Conservation (phyloP, 2,797 vertebrate genomes). For the Lepus townsendii region DNA sequence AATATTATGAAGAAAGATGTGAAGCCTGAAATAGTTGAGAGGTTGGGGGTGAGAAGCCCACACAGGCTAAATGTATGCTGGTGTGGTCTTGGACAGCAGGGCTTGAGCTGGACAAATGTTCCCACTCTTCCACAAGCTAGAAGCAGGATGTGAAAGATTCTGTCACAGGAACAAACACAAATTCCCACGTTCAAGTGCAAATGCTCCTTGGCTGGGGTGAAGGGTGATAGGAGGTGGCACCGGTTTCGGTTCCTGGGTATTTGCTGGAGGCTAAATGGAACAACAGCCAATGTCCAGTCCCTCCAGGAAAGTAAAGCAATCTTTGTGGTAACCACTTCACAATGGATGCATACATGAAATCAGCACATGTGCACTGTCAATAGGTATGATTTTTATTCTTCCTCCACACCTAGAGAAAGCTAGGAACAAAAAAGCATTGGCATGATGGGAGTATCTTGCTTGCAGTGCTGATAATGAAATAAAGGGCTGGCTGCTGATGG, state of each 20-base stretch:
- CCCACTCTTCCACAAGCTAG: not conserved
- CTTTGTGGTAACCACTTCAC: no score
- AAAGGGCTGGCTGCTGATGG: not conserved
- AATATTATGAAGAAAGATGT: not conserved
- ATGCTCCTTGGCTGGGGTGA: not conserved
- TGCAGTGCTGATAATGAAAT: not conserved
- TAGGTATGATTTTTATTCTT: not conserved
- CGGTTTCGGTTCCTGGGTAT: not conserved
- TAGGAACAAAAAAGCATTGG: not conserved
- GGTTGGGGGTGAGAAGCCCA: not conserved
- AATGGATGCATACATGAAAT: not conserved
- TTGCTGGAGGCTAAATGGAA: not conserved
- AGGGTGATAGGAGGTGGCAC: not conserved
- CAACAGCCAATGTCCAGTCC: accelerated
- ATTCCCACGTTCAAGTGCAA: not conserved
- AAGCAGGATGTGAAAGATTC: not conserved
- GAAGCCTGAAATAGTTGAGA: not conserved
- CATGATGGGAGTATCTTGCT: not conserved
- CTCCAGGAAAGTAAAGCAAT: not conserved
- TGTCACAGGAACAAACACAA: not conserved
- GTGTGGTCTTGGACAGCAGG: not conserved
- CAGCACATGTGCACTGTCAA: not conserved
- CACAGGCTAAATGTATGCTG: not conserved
- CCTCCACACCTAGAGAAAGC: not conserved
- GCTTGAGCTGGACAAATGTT: not conserved